Base-by-base conservation (phyloP, 1,140 invertebrate genomes). In the Steinernema feltiae region DNA sequence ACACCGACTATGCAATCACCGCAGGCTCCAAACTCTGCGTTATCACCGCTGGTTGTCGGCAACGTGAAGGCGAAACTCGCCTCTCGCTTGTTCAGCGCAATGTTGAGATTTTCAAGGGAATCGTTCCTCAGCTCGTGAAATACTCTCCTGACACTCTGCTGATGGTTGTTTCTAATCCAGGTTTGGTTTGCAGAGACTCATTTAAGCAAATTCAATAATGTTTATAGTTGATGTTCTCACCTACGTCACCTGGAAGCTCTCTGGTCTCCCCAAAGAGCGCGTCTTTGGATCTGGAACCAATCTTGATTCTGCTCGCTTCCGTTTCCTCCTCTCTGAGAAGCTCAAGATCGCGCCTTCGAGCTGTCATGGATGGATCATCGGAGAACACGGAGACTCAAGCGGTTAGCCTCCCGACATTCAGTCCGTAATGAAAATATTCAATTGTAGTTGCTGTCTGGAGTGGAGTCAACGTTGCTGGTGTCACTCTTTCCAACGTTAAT, bases 251-350 rank as follows among this genome's bases (percentile, higher is more conserved):
- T 95, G 93, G 93, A 95, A 94, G 86, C 84, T 95, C 31, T 94
- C 92, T 77, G 93, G 93, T 1, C 88, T 95, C 76, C 93, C 93
- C 17, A 91, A 91, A 82, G 90, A 94, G 83, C 90, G 91, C 41
- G 92, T 95, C 7, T 92, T 95, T 82, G 94, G 94, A 24, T 93
- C 93, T 48, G 94, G 94, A 24, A 95, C 93, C 2, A 95, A 94
- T 88, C 88, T 95, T 48, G 94, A 95, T 87, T 93, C 93, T 0
- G 92, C 92, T 0, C 88, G 94, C 48, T 94, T 95, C 88, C 90
- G 93, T n/a, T 94, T 93, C 87, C 87, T 94, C 21, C 89, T 95
- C 69, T 93, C 92, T 0, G 91, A 95, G 85, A 91, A 90, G 82
- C 87, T 95, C 30, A 90, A 90, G 70, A 90, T 94, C 41, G 92